Conservation (phyloP, 2,888 invertebrate genomes). For the Temnothorax ravouxi region DNA sequence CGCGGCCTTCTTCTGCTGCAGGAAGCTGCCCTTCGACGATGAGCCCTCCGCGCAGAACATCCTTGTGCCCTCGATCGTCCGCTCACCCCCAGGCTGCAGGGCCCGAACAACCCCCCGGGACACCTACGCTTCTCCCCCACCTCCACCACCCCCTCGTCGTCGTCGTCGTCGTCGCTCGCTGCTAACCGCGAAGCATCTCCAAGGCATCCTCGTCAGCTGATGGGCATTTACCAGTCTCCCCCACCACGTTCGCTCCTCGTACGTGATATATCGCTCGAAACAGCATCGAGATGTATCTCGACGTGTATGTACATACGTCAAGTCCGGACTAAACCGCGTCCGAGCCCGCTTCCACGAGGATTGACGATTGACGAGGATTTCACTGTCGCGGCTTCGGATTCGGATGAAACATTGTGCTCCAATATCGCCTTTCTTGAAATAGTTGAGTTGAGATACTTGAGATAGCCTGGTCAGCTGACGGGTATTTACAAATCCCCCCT, state of each 20-base stretch:
- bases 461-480: conserved; percentile 29
- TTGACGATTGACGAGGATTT: neutral
- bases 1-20: conserved; percentile 96
- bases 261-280: neutral
- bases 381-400: neutral
- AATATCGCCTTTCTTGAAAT: conserved; percentile 8
- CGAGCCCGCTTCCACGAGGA: neutral
- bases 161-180: conserved; percentile 42
- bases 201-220: conserved; percentile 54
- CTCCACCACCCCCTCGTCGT: neutral
- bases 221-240: conserved; percentile 8
- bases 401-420: neutral
- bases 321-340: neutral
- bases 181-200: conserved; percentile 34
- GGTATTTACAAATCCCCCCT: conserved; percentile 14
- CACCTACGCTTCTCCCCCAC: conserved; percentile 12
- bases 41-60: conserved; percentile 90
- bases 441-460: neutral
- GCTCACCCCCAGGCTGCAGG: neutral
- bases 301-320: no score
- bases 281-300: neutral
- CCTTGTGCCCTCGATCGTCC: conserved; percentile 64
- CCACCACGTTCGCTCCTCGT: neutral
- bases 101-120: conserved; percentile 34
- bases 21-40: conserved; percentile 92